phyloP scores from a whole-genome alignment of 2,888 invertebrate species.

The Teleiodes luculella region DNA sequence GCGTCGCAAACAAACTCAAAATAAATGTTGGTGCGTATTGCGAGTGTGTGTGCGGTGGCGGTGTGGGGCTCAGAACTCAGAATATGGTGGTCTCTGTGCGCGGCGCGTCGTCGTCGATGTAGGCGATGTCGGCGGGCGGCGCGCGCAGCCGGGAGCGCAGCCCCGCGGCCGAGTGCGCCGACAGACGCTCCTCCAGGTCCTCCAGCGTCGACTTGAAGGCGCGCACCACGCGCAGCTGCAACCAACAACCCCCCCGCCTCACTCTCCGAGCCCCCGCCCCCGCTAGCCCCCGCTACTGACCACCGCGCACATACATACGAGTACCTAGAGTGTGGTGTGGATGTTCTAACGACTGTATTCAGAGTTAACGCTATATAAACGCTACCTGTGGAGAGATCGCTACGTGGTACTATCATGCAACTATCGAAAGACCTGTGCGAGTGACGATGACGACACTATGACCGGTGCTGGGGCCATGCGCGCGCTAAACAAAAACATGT shows the following conservation, averaged over 20 bases:
- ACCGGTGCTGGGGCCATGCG: slow-evolving; percentile 41
- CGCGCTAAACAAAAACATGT: slow-evolving; percentile 36
- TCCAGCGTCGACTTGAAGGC: slow-evolving; percentile 99
- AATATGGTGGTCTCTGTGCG: slow-evolving; percentile 69
- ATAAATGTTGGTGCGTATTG: slow-evolving; percentile 27
- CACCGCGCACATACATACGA: slow-evolving; percentile 17
- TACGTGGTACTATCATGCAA: slow-evolving; percentile 43
- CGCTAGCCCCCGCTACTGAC: slow-evolving; percentile 23
- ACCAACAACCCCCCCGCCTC: slow-evolving; percentile 67
- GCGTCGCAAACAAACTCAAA: slow-evolving; percentile 28
- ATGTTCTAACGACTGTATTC: slow-evolving; percentile 59
- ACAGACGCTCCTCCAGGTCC: slow-evolving; percentile 99
- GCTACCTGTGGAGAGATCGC: slow-evolving; percentile 16
- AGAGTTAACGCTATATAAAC: slow-evolving; percentile 40
- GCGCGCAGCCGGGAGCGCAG: slow-evolving; percentile 76
- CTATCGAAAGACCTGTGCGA: slow-evolving; percentile 27
- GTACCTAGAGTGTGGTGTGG: slow-evolving; percentile 70
- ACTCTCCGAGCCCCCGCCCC: slow-evolving; percentile 32
- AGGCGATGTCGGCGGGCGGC: slow-evolving; percentile 89
- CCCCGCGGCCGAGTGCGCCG: slow-evolving; percentile 97
- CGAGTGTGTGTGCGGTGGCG: slow-evolving; percentile 24
- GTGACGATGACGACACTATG: slow-evolving; percentile 18
- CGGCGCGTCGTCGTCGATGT: slow-evolving; percentile 83
- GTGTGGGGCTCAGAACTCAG: slow-evolving; percentile 33
- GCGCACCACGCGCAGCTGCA: slow-evolving; percentile 99